phyloP scores from a whole-genome alignment of 2,797 vertebrate species.

The Rhabdomys pumilio region DNA sequence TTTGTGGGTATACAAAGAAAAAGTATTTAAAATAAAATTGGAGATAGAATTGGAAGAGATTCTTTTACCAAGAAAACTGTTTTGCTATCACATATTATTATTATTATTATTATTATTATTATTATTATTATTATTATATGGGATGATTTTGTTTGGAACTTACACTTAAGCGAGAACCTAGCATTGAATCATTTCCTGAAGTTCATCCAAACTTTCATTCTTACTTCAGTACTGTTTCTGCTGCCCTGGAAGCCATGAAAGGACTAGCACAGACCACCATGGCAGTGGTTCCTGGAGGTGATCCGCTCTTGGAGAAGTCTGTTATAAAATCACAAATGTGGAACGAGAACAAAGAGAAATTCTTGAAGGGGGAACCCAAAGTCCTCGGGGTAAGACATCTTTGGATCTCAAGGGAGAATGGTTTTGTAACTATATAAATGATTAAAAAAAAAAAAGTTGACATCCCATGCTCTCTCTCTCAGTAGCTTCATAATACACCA shows the following conservation, averaged over 20 bases:
- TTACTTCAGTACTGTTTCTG: slow-evolving; percentile 26
- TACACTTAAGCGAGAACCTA: too few relatives aligned
- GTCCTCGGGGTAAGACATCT: slow-evolving; percentile 59
- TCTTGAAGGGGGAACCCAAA: slow-evolving; percentile 71
- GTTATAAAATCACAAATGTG: background rate
- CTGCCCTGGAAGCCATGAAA: background rate
- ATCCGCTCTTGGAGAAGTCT: background rate
- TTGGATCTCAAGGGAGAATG: background rate
- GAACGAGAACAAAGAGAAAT: slow-evolving; percentile 19
- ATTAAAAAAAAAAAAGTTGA: background rate
- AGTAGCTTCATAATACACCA: background rate
- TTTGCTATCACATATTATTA: background rate
- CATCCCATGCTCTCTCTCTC: background rate
- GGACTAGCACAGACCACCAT: background rate
- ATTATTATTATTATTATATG: background rate
- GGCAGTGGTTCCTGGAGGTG: background rate
- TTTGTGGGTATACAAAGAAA: background rate
- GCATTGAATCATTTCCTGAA: background rate
- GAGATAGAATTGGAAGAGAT: background rate
- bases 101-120: too few relatives aligned
- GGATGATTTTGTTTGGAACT: background rate
- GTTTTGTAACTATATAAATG: background rate
- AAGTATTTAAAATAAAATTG: background rate
- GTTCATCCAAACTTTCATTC: background rate
- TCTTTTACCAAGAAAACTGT: background rate